Conservation (phyloP, 2,888 invertebrate genomes). For the Epinotia ramella region DNA sequence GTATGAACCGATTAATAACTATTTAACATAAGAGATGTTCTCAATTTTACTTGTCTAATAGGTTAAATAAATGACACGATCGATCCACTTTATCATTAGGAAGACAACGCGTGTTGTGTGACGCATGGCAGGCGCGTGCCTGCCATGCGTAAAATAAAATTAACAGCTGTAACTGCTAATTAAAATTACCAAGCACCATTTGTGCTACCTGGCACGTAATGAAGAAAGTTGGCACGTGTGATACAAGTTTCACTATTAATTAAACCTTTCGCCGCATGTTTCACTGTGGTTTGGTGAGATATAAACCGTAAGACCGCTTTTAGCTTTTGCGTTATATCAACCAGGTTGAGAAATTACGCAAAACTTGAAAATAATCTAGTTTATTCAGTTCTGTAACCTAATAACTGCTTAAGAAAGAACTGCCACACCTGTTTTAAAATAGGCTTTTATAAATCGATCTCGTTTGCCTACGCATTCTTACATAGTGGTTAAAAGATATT, state of each 20-base stretch:
- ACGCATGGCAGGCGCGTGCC: no score
- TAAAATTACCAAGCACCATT: background rate
- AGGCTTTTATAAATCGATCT: conserved; percentile 7
- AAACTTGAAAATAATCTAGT: no score
- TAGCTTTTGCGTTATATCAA: background rate
- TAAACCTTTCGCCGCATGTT: conserved; percentile 19
- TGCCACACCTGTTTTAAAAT: conserved; percentile 1
- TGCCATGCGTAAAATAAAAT: background rate
- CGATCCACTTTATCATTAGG: background rate
- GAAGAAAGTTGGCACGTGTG: conserved; percentile 9
- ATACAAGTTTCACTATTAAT: conserved; percentile 2
- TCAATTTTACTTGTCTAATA: background rate
- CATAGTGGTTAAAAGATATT: conserved; percentile 17
- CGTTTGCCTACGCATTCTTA: conserved; percentile 28
- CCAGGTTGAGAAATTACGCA: no score
- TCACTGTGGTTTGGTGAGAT: background rate
- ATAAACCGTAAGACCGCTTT: background rate
- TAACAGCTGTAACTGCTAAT: background rate
- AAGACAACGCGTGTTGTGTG: no score
- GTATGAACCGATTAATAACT: no score
- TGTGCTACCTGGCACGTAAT: conserved; percentile 1
- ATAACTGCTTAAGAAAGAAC: background rate
- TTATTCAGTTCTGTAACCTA: no score
- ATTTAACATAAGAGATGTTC: no score
- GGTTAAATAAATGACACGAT: background rate